Conservation (phyloP, 2,797 vertebrate genomes). For the Melanotaenia nigrans region DNA sequence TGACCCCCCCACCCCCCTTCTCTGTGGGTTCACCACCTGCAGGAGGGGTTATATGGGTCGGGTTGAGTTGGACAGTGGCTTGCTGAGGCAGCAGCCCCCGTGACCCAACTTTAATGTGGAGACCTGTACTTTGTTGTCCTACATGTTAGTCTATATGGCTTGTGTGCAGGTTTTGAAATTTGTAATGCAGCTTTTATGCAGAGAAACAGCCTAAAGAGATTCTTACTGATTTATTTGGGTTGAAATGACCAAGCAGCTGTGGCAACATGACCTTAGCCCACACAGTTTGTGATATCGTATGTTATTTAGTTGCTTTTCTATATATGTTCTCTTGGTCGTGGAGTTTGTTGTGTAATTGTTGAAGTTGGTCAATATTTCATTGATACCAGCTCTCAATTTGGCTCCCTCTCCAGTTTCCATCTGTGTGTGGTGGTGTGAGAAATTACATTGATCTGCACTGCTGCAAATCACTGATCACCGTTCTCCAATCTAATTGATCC, state of each 20-base stretch:
- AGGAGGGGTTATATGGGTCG: no score
- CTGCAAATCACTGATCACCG: constrained; percentile 27
- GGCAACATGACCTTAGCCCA: not conserved
- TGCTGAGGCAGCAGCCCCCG: no score
- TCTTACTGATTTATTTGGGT: not conserved
- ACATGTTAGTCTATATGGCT: no score
- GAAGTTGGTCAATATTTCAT: constrained; percentile 45
- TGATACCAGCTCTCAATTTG: constrained; percentile 18
- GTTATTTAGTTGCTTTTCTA: not conserved
- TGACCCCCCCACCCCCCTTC: no score
- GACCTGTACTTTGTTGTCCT: no score
- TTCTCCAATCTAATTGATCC: constrained; percentile 44
- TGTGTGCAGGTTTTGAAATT: no score
- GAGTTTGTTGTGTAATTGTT: constrained; percentile 49
- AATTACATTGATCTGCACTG: constrained; percentile 38
- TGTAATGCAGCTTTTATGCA: no score
- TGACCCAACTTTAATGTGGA: no score
- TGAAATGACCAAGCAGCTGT: not conserved
- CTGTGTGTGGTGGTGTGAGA: constrained; percentile 16
- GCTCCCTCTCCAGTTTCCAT: constrained; percentile 40
- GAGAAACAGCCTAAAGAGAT: no score
- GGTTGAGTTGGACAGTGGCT: no score
- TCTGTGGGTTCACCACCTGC: no score
- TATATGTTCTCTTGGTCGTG: constrained; percentile 1
- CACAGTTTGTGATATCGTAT: not conserved